Evolutionary conservation across 2,113 vertebrate genomes (phyloP), one percentile per base, ranked within the genome.

Genomic region (Dromaius novaehollandiae): DNA sequence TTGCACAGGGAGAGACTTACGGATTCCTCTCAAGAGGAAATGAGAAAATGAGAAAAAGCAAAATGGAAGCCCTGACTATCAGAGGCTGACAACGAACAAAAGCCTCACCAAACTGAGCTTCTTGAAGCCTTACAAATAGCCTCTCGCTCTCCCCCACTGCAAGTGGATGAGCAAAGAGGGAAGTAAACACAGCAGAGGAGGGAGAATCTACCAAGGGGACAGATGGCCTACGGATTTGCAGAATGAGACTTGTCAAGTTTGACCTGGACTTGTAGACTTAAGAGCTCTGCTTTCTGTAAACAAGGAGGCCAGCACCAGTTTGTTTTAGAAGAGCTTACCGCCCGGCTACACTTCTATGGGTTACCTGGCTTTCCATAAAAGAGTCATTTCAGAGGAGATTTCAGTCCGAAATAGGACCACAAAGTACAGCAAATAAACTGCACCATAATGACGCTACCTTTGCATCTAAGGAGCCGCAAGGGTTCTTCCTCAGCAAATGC

Each of bases 311-410:
- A 46, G 9, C 0, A 0, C 34, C 22, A 18, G 22, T 30, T 60
- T 63, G 30, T 22, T 89, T 42, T 76, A 24, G 12, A 82, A 48
- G 42, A 82, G 28, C 14, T 44, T 38, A 19, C 78, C 8, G 7
- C 4, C 42, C 63, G 50, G n/a, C 46, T 73, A 1, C 4, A n/a
- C 13, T 76, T 58, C 76, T 26, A 40, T 0, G 2, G 6, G 68
- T n/a, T 70, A n/a, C 32, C 34, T 14, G 21, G 46, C 73, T 89
- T 55, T 61, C 32, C n/a, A 65, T 38, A 15, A 91, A 78, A 81
- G 2, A 6, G 32, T 24, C 5, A 56, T 85, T 82, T 71, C 44
- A 56, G 79, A 71, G 32, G 21, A 1, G 8, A 76, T 34, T 77
- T 77, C 12, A 82, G 34, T 26, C 19, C 36, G 25, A 90, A 71